Percentiles rank a stretch among this genome's conserved stretches.
Evolutionary conservation across 2,113 vertebrate genomes (phyloP).

Genomic region (Rhadina sibilatrix): DNA sequence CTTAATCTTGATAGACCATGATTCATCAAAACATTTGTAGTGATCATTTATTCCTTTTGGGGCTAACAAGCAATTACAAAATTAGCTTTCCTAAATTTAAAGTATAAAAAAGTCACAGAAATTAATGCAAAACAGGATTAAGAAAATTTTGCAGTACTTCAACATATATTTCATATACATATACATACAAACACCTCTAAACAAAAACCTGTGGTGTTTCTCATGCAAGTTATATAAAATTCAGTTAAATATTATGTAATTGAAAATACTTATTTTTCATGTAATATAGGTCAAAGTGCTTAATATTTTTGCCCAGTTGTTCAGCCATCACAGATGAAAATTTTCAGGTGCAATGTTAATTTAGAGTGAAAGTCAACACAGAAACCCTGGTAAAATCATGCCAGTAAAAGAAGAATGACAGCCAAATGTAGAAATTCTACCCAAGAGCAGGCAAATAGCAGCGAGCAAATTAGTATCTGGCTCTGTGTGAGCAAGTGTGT

Average conservation of each 20-base stretch:
- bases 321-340: not conserved
- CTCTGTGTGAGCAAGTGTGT: accelerated
- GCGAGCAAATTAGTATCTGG: not conserved
- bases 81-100: not conserved
- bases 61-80: not conserved
- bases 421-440: not conserved
- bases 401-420: not conserved
- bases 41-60: not conserved
- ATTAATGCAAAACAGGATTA: not conserved
- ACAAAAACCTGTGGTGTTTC: not conserved
- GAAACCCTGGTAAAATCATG: not conserved
- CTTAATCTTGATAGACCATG: not conserved
- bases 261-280: not conserved
- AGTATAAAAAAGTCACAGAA: not conserved
- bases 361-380: not conserved
- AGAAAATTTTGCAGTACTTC: not conserved
- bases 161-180: not conserved
- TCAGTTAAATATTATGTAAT: not conserved
- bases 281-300: not conserved
- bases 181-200: not conserved
- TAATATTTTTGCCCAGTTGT: not conserved
- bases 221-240: not conserved
- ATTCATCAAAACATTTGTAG: not conserved
- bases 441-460: not conserved
- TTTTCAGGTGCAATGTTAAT: not conserved